phyloP scores from a whole-genome alignment of 2,888 invertebrate genomes.

The Heliothis peltigera region DNA sequence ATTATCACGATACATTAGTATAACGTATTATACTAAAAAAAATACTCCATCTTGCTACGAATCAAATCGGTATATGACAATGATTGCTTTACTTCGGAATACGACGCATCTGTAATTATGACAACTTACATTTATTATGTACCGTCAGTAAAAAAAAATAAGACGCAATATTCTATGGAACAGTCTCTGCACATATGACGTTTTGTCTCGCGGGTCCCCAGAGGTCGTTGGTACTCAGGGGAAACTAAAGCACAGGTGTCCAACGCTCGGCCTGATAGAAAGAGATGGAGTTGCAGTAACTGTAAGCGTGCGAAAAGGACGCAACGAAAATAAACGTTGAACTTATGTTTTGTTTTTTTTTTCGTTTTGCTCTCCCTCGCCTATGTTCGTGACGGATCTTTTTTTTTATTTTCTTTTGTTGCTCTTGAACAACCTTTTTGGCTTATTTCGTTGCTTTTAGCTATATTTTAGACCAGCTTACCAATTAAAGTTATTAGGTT shows the following conservation, averaged over 20 bases:
- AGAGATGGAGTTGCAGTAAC: slow-evolving; percentile 72
- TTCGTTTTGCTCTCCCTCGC: slow-evolving; percentile 88
- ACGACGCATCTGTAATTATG: slow-evolving; percentile 83
- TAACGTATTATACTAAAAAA: slow-evolving; percentile 82
- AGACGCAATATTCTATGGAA: slow-evolving; percentile 66
- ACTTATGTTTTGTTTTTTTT: slow-evolving; percentile 87
- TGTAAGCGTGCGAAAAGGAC: slow-evolving; percentile 74
- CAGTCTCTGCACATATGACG: slow-evolving; percentile 70
- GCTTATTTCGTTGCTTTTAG: slow-evolving; percentile 88
- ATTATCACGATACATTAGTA: slow-evolving; percentile 88
- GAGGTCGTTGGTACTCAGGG: slow-evolving; percentile 90
- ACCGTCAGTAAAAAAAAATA: slow-evolving; percentile 65
- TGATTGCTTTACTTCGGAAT: slow-evolving; percentile 86
- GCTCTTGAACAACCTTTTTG: slow-evolving; percentile 82
- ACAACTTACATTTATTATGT: slow-evolving; percentile 59
- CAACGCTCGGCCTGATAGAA: slow-evolving; percentile 85
- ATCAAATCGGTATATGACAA: slow-evolving; percentile 90
- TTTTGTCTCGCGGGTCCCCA: slow-evolving; percentile 73
- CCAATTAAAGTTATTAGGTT: slow-evolving; percentile 76
- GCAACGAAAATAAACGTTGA: slow-evolving; percentile 90
- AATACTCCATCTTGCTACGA: slow-evolving; percentile 84
- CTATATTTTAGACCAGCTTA: slow-evolving; percentile 84
- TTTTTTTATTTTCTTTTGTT: slow-evolving; percentile 84
- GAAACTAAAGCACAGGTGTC: slow-evolving; percentile 90
- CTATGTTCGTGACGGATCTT: slow-evolving; percentile 90